Conservation (phyloP, 1,140 invertebrate genomes). For the Megalopta genalis region DNA sequence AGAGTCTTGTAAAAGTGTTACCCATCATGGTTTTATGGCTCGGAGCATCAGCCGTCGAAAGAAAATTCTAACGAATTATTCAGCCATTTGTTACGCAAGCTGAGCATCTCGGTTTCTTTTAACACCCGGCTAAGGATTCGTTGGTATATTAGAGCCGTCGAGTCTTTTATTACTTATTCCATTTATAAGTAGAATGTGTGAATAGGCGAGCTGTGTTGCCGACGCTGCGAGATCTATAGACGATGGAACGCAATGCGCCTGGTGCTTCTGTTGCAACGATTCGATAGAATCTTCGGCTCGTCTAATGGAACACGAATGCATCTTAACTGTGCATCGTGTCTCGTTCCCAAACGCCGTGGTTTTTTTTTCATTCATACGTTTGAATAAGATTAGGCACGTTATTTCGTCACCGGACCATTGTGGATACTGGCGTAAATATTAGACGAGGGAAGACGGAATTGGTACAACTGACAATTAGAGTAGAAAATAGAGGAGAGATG, state of each 20-base stretch:
- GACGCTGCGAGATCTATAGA: background rate
- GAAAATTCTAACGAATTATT: too few relatives aligned
- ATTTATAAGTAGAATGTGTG: background rate
- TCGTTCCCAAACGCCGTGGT: background rate
- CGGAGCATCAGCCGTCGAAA: too few relatives aligned
- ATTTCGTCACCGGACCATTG: too few relatives aligned
- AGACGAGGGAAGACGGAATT: too few relatives aligned
- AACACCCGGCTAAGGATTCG: background rate
- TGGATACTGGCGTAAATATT: too few relatives aligned
- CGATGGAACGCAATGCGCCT: background rate
- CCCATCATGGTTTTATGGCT: too few relatives aligned
- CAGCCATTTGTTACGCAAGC: background rate
- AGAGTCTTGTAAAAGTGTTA: too few relatives aligned
- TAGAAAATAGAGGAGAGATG: too few relatives aligned
- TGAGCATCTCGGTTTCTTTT: background rate
- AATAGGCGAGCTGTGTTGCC: background rate
- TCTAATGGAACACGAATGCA: background rate
- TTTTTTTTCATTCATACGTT: too few relatives aligned
- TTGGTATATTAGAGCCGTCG: background rate
- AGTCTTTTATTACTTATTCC: background rate
- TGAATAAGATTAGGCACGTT: too few relatives aligned
- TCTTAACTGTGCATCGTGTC: background rate
- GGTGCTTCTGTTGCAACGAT: background rate
- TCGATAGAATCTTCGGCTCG: background rate
- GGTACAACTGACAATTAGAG: too few relatives aligned